Conservation (phyloP, 2,888 invertebrate genomes). For the Protodeltote pygarga region DNA sequence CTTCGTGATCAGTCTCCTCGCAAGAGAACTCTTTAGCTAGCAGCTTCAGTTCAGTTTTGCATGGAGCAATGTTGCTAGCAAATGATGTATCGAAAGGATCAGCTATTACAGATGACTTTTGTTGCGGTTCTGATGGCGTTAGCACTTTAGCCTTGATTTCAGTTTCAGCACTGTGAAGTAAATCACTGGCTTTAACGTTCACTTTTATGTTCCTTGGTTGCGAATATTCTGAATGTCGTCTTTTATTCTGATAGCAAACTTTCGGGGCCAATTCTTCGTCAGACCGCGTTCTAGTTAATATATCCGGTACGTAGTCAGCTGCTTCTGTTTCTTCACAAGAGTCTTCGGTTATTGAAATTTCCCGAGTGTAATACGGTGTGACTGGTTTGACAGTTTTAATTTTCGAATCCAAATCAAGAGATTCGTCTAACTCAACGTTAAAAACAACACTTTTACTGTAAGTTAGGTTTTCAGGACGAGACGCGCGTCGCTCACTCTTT, state of each 20-base stretch:
- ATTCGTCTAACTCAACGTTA: slow-evolving; percentile 76
- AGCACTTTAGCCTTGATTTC: slow-evolving; percentile 88
- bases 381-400: slow-evolving; percentile 90
- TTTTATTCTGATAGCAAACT: slow-evolving; percentile 69
- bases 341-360: slow-evolving; percentile 86
- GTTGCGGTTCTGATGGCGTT: slow-evolving; percentile 78
- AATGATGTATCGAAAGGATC: slow-evolving; percentile 97
- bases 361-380: slow-evolving; percentile 93
- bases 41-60: slow-evolving; percentile 92
- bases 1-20: slow-evolving; percentile 64
- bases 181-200: slow-evolving; percentile 67
- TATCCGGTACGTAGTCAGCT: slow-evolving; percentile 89
- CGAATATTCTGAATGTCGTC: slow-evolving; percentile 85
- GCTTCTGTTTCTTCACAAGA: slow-evolving; percentile 87
- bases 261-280: slow-evolving; percentile 89
- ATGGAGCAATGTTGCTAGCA: slow-evolving; percentile 91
- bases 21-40: slow-evolving; percentile 92
- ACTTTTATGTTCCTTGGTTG: slow-evolving; percentile 58
- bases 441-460: slow-evolving; percentile 85
- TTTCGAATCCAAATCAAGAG: slow-evolving; percentile 87
- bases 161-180: slow-evolving; percentile 68
- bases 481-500: slow-evolving; percentile 85
- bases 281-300: slow-evolving; percentile 87
- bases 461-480: slow-evolving; percentile 87
- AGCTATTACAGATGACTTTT: slow-evolving; percentile 76